These are phyloP conservation scores for Platorchestia sp. DNA, from an alignment of 1,140 invertebrate species.

Conservation along the genomic window DNA sequence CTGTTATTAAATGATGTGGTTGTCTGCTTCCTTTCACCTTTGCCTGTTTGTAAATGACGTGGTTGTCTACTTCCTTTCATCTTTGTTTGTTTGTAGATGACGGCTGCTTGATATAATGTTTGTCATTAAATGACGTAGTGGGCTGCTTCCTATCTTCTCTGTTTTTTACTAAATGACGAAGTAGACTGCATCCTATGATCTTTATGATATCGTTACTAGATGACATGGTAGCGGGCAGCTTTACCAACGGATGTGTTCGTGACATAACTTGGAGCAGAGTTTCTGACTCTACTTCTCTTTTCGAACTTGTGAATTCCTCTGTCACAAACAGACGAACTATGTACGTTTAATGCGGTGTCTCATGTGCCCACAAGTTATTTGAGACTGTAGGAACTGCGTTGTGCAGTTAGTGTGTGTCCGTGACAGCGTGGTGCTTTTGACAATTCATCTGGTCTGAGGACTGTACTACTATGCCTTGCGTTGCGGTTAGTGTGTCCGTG, in stretches of 20 bases:
- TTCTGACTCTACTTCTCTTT: not conserved
- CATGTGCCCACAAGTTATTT: not conserved
- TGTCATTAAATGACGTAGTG: not conserved
- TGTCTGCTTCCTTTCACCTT: not conserved
- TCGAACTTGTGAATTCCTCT: not conserved
- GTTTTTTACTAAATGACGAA: too few species aligned
- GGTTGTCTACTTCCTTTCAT: too few species aligned
- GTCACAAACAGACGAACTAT: not conserved
- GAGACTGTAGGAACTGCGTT: not conserved
- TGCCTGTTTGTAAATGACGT: too few species aligned
- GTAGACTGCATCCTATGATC: too few species aligned
- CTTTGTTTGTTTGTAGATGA: not conserved
- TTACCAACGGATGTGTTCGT: too few species aligned
- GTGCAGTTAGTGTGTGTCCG: not conserved
- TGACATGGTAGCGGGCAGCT: too few species aligned
- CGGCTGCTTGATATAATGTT: too few species aligned
- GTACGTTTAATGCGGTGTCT: not conserved
- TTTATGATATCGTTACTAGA: not conserved
- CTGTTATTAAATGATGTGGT: not conserved
- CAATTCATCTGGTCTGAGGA: not conserved
- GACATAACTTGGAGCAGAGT: too few species aligned
- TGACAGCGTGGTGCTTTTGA: not conserved
- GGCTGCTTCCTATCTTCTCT: not conserved
- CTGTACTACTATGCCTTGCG: too few species aligned
- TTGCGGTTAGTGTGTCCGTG: too few species aligned